phyloP scores from a whole-genome alignment of 64 coral and sea anemone species.

The Acropora yongei region DNA sequence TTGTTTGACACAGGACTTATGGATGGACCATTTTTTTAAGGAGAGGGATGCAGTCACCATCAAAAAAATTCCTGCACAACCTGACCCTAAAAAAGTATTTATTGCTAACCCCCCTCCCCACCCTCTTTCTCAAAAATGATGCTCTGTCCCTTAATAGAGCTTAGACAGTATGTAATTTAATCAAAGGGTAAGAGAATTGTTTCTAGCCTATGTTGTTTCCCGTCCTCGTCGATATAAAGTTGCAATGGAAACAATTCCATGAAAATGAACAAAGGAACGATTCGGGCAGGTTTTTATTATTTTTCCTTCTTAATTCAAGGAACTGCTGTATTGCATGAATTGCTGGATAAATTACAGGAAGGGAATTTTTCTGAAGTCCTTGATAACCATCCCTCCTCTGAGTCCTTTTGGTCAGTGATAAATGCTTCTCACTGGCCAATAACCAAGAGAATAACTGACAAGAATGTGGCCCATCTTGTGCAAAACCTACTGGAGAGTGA shows the following conservation, averaged over 20 bases:
- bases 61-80: not conserved
- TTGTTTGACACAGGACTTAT: no score
- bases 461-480: constrained; percentile 32
- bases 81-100: no score
- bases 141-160: no score
- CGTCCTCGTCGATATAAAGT: not conserved
- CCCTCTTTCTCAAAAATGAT: no score
- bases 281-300: not conserved
- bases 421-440: constrained; percentile 57
- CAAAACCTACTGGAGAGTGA: constrained; percentile 58
- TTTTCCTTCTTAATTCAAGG: not conserved
- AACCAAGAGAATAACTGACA: constrained; percentile 45
- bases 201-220: no score
- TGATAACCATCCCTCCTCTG: constrained; percentile 25
- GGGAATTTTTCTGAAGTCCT: constrained; percentile 38
- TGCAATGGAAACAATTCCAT: no score
- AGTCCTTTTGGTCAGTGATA: constrained; percentile 41
- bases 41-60: constrained; percentile 24
- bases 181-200: no score
- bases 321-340: constrained; percentile 51
- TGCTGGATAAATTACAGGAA: constrained; percentile 54
- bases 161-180: no score
- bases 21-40: not conserved
- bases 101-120: no score
- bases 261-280: not conserved